Evolutionary conservation across 1,140 invertebrate species (phyloP).

Genomic region (Aphidius ervi): DNA sequence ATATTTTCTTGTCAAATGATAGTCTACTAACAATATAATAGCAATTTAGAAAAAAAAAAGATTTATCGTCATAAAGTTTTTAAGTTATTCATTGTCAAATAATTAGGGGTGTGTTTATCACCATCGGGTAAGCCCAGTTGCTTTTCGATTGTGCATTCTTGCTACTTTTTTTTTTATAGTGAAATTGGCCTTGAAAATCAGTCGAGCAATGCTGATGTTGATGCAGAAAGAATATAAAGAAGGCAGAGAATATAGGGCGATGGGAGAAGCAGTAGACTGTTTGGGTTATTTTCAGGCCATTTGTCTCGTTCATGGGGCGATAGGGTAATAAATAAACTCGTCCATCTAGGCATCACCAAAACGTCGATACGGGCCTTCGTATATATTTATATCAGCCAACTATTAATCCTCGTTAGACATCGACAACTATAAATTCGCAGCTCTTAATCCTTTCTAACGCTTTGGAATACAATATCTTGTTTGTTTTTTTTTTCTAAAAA

Average conservation of each 20-base stretch:
- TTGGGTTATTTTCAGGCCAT: conserved; percentile 17
- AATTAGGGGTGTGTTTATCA: too few relatives aligned
- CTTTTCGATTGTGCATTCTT: too few relatives aligned
- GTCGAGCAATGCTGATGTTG: too few relatives aligned
- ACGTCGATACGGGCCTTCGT: conserved; percentile 14
- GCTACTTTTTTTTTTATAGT: too few relatives aligned
- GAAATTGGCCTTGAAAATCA: too few relatives aligned
- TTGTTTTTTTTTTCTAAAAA: not conserved
- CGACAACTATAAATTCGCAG: conserved; percentile 16
- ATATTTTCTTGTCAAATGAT: too few relatives aligned
- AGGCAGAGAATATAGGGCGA: not conserved
- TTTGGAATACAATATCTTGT: conserved; percentile 5
- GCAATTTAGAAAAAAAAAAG: too few relatives aligned
- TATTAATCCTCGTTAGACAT: conserved; percentile 20
- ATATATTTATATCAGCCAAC: conserved; percentile 1
- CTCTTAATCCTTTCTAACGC: conserved; percentile 8
- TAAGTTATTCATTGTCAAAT: too few relatives aligned
- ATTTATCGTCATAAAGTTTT: too few relatives aligned
- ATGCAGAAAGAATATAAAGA: not conserved
- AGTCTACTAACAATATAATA: too few relatives aligned
- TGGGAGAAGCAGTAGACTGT: not conserved
- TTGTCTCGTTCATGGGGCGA: conserved; percentile 18
- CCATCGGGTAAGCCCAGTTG: too few relatives aligned
- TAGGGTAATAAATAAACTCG: conserved; percentile 20
- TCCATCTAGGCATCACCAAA: conserved; percentile 18